A percentile compares a stretch with the other conserved stretches of the same genome.
These are phyloP conservation scores for Dicrurus megarhynchus DNA, from an alignment of 2,113 vertebrate genomes.

Conservation along the genomic window DNA sequence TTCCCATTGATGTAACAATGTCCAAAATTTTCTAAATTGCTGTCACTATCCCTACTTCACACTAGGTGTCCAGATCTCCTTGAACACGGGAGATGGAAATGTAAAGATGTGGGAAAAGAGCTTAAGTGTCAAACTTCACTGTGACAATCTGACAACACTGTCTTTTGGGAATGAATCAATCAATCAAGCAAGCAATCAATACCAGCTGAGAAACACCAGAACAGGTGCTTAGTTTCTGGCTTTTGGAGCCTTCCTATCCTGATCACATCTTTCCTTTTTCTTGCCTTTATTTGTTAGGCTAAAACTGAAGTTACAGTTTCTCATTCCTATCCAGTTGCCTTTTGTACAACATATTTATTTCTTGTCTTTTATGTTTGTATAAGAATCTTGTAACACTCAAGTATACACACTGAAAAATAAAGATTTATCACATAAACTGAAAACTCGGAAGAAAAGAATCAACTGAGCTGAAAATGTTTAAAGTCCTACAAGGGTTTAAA, in stretches of 20 bases:
- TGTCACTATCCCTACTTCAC: not conserved
- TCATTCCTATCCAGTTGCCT: constrained; percentile 47
- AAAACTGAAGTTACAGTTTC: constrained; percentile 31
- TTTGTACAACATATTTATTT: constrained; percentile 44
- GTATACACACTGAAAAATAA: constrained; percentile 47
- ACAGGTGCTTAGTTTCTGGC: not conserved
- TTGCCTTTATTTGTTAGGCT: not conserved
- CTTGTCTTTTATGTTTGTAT: constrained; percentile 48
- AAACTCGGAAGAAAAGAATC: constrained; percentile 3
- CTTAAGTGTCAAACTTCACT: not conserved
- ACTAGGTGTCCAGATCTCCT: not conserved
- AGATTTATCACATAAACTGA: constrained; percentile 53
- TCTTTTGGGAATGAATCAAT: not conserved
- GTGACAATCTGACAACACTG: not conserved
- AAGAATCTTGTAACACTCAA: constrained; percentile 37
- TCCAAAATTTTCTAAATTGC: not conserved
- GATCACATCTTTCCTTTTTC: not conserved
- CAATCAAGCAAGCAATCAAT: not conserved
- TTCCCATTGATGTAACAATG: not conserved
- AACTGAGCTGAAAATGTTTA: constrained; percentile 25
- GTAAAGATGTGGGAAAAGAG: not conserved
- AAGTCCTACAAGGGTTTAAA: constrained; percentile 43
- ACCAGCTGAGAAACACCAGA: not conserved
- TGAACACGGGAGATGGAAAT: not conserved
- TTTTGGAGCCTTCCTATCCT: not conserved